Base-by-base conservation (phyloP, 2,888 invertebrate genomes). In the Ochlodes sylvanus region DNA sequence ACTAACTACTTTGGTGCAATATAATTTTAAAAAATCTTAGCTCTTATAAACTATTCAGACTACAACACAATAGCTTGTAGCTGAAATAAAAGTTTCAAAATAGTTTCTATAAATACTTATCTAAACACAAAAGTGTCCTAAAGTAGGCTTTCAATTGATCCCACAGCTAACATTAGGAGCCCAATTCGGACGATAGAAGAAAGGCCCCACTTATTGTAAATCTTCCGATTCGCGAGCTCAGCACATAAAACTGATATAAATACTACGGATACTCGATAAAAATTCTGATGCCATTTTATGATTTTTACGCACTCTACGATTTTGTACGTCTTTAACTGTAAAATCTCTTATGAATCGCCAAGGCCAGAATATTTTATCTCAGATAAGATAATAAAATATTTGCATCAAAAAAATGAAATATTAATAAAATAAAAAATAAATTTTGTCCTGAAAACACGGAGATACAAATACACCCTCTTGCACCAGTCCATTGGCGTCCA, bases 191-290 rank as follows among this genome's bases (percentile, higher is more conserved):
- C 70, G 71, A 73, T 76, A 76, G 71, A 55, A 72, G 76, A 71
- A 71, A 70, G 69, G 70, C 72, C 70, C 70, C 71, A 63, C 65
- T 68, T 66, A 68, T 73, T 69, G 76, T 79, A 78, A 80, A 82
- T 82, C 76, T 77, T 52, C 62, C 69, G 41, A 58, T 55, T 32
- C 19, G 69, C 73, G 73, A 77, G 76, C 75, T 78, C 65, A 69
- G 71, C 74, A 76, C 76, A 78, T 79, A 80, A 82, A 65, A 65
- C 58, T 65, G 50, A 52, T 65, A 65, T 58, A 65, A 58, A 79
- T 78, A 77, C 75, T 77, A 69, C 68, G 50, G 63, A 76, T 76
- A 72, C 71, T 73, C 76, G 70, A 80, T 80, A 80, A 80, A 84
- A 79, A 82, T 79, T 75, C 74, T 74, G 76, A 79, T 78, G 76